Base-by-base conservation (phyloP, 2,797 vertebrate species). In the Falco concolor region DNA sequence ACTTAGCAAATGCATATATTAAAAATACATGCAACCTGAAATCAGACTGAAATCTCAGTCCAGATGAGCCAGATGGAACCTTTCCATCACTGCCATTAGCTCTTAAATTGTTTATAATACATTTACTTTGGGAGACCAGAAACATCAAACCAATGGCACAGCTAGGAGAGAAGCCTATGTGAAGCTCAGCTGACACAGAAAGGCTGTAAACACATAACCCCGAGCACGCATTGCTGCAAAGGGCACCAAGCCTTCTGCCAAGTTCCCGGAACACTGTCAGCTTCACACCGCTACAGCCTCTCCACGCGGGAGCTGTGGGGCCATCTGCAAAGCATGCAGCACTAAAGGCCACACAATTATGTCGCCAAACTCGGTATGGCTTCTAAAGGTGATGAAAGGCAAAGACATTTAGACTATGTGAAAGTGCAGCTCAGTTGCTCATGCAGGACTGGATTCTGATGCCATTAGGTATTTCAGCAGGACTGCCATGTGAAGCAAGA, bases 181-280 rank as follows among this genome's bases (percentile, higher is more conserved):
- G 1, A 40, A 59, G 34, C 30, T 49, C 30, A 73, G 40, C 13
- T 76, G 79, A n/a, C n/a, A 6, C n/a, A 13, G 10, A 11, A 13
- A 11, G 67, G 50, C 72, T 68, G 68, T 3, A 2, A 47, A 27
- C 54, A 50, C 17, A 19, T 4, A 70, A 85, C n/a, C 27, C 53
- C 54, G 47, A 63, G 84, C 64, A 77, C 7, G 30, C 28, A 6
- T 38, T 61, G 49, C 53, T 61, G 45, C 20, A 34, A 63, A 75
- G 42, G 0, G 11, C 11, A 3, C 49, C 1, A 12, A 56, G 67
- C 20, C 73, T 82, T 75, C 8, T 15, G 84, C 74, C 74, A 70
- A 80, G 40, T 6, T 25, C 61, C 24, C 0, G 0, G 6, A 14
- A 22, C 0, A 0, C 63, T 6, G 7, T 6, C 1, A 0, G 63